Evolutionary conservation across 2,113 vertebrate species (phyloP).

Genomic region (Hippopotamus amphibius): DNA sequence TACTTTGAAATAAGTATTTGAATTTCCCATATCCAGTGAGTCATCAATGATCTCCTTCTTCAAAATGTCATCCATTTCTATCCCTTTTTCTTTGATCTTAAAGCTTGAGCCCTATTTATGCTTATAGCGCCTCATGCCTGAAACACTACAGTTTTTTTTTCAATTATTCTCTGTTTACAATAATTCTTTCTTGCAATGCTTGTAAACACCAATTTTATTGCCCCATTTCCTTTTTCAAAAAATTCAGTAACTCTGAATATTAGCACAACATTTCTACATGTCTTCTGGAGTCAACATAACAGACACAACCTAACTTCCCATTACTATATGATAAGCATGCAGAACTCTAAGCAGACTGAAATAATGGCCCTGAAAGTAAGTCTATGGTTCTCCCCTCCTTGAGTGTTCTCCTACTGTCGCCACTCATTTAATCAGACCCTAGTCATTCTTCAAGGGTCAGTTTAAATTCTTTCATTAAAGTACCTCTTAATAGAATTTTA

Average conservation of each 20-base stretch:
- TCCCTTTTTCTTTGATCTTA: background rate
- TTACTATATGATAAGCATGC: background rate
- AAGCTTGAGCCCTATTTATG: background rate
- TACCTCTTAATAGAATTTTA: conserved; percentile 4
- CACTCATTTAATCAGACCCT: background rate
- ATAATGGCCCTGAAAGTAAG: background rate
- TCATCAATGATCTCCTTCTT: background rate
- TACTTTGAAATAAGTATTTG: background rate
- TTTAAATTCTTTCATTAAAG: background rate
- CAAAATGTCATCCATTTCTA: background rate
- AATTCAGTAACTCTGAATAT: background rate
- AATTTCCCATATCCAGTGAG: background rate
- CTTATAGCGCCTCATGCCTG: background rate
- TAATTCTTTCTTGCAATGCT: background rate
- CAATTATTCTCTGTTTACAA: background rate
- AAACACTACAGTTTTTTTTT: background rate
- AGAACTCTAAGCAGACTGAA: background rate
- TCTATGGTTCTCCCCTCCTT: background rate
- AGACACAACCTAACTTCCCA: background rate
- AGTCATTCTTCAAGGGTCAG: background rate
- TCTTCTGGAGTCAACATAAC: background rate
- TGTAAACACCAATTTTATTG: background rate
- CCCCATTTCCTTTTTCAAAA: background rate
- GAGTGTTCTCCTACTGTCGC: background rate
- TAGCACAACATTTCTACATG: background rate